Conservation (phyloP, 1,140 invertebrate genomes). For the Papilio polyxenes region DNA sequence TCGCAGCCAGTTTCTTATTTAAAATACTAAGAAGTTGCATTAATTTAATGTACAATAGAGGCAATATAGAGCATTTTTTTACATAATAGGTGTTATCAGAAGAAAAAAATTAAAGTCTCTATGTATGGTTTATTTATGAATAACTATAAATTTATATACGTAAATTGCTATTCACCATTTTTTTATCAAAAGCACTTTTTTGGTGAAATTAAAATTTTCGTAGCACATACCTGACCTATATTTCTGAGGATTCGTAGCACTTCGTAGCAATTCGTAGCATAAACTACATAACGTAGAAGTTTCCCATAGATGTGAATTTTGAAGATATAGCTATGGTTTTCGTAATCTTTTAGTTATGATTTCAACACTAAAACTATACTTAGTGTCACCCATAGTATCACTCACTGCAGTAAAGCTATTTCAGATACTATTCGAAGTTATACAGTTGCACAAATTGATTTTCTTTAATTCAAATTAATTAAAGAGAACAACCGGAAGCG, state of each 20-base stretch:
- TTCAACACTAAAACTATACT: background rate
- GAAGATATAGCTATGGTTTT: no score
- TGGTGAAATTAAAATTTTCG: background rate
- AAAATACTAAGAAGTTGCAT: constrained; percentile 20
- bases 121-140: no score
- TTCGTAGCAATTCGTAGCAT: background rate
- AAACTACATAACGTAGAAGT: background rate
- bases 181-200: no score
- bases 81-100: background rate
- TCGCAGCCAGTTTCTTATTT: constrained; percentile 27
- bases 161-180: no score
- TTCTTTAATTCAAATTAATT: constrained; percentile 9
- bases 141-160: no score
- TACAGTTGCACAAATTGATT: background rate
- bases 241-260: background rate
- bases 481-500: background rate
- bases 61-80: background rate
- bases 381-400: no score
- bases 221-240: background rate
- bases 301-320: no score
- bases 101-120: no score
- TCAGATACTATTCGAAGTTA: background rate
- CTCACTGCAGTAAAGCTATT: background rate
- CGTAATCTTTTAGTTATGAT: no score
- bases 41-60: constrained; percentile 26